Base-by-base conservation (phyloP, 2,113 vertebrate genomes). In the Ptychochromis oligacanthus region DNA sequence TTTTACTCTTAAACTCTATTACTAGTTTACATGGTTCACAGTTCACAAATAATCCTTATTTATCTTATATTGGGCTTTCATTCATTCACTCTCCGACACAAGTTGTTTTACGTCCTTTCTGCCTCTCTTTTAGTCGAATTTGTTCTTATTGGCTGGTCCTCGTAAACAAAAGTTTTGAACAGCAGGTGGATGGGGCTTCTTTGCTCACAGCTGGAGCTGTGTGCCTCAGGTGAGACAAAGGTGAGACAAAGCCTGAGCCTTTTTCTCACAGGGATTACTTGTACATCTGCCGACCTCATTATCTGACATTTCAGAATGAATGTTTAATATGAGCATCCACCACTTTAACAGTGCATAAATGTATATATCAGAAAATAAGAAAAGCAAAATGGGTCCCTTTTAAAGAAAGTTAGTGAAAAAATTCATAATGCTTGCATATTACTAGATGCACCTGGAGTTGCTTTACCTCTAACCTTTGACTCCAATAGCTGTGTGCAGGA, bases 371-470 rank as follows among this genome's bases (percentile, higher is more conserved):
- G 43, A 52, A 72, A 52, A 72, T 31, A 72, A 52, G 17, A 52
- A 72, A 52, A 72, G 2, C 17, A 72, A 28, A 70, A 46, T 70
- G 20, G 28, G 65, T 72, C 6, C 43, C 31, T 54, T 54, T 17
- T 54, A 54, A 54, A 20, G 18, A 54, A 20, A n/a, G n/a, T 72
- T 31, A 52, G 67, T 34, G 67, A 54, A 54, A n/a, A 54, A 72
- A 72, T 72, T 28, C 26, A 72, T 34, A 52, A 60, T 67, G 2
- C 54, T n/a, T 75, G 40, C 26, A 75, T 85, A 49, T 80, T 40
- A 64, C 6, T 67, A 24, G 36, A 75, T 26, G 24, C 28, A 26
- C 26, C 7, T 34, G 3, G 52, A 79, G 75, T 83, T 31, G 57
- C 14, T 77, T 15, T 75, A 11, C 26, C 59, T 43, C 40, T 14